A percentile compares a stretch with the other conserved stretches of the same genome.
Evolutionary conservation across 2,888 invertebrate species (phyloP).

Genomic region (Anorthoa munda): DNA sequence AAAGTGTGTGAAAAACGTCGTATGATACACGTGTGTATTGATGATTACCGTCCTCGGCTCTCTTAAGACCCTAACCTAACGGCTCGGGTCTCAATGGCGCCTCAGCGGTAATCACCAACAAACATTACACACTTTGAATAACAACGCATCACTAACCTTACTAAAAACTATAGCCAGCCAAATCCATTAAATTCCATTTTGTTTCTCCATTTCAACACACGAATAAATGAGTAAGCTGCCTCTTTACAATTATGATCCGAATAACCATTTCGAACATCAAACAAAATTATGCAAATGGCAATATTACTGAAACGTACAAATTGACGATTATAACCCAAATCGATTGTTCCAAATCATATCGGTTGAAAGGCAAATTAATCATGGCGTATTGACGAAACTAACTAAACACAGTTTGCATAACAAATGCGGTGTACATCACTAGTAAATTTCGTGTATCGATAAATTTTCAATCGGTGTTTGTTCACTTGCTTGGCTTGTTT

Average conservation of each 20-base stretch:
- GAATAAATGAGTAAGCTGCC: neutral
- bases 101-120: too few relatives aligned
- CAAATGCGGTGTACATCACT: constrained; percentile 32
- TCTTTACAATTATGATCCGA: constrained; percentile 7
- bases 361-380: constrained; percentile 55
- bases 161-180: neutral
- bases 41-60: too few relatives aligned
- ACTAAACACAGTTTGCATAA: constrained; percentile 51
- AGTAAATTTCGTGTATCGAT: constrained; percentile 37
- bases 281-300: constrained; percentile 43
- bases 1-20: too few relatives aligned
- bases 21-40: too few relatives aligned
- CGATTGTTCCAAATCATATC: constrained; percentile 52
- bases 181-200: neutral
- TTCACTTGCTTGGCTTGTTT: constrained; percentile 45
- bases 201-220: neutral
- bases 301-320: constrained; percentile 32
- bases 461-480: constrained; percentile 44
- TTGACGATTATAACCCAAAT: constrained; percentile 36
- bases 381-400: constrained; percentile 52
- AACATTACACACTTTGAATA: too few relatives aligned
- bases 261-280: constrained; percentile 28
- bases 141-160: neutral
- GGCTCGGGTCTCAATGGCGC: too few relatives aligned
- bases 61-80: too few relatives aligned